phyloP scores from a whole-genome alignment of 2,888 invertebrate genomes.

The Mesodorylaimus sp. region DNA sequence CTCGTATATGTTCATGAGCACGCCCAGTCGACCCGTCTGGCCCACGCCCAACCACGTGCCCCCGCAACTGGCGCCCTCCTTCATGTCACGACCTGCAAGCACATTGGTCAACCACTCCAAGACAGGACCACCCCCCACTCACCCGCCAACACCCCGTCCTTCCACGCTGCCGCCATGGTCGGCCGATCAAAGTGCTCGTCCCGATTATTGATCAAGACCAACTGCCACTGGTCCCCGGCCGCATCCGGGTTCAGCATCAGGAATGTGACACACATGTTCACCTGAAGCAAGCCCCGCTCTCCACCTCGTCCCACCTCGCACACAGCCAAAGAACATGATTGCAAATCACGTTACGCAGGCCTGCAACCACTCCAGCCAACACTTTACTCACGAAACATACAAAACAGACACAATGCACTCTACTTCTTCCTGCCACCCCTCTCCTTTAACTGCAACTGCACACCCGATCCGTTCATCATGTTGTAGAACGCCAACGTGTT shows the following conservation, averaged over 20 bases:
- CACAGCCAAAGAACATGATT: too few species aligned
- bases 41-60: slow-evolving; percentile 24
- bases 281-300: too few species aligned
- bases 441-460: slow-evolving; percentile 82
- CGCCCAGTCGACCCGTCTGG: not conserved
- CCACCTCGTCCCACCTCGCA: too few species aligned
- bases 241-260: slow-evolving; percentile 1
- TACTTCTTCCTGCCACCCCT: slow-evolving; percentile 92
- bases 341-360: too few species aligned
- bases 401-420: too few species aligned
- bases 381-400: too few species aligned
- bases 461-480: slow-evolving; percentile 57
- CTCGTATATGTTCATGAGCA: too few species aligned
- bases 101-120: not conserved
- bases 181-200: slow-evolving; percentile 20
- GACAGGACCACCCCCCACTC: not conserved
- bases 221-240: slow-evolving; percentile 6
- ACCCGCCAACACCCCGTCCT: slow-evolving; percentile 13
- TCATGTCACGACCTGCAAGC: slow-evolving; percentile 14
- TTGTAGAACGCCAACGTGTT: slow-evolving; percentile 90
- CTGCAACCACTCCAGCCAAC: too few species aligned
- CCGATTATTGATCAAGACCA: slow-evolving; percentile 21
- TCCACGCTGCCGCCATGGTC: slow-evolving; percentile 18
- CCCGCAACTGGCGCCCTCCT: slow-evolving; percentile 16
- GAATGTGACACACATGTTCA: slow-evolving; percentile 6